phyloP scores from a whole-genome alignment of 2,888 invertebrate species.

The Cartodere bifasciata region DNA sequence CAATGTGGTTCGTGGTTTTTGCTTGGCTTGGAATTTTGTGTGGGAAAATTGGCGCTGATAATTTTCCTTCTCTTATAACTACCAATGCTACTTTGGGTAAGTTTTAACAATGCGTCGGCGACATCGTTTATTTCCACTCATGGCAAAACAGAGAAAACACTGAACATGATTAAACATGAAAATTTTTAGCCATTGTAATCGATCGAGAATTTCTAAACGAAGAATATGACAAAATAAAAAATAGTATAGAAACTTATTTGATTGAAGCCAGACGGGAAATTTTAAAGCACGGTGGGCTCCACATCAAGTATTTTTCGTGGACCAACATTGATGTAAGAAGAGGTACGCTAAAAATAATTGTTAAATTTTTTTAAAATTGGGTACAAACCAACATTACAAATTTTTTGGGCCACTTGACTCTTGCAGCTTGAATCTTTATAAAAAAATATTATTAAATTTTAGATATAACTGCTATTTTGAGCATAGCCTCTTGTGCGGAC shows the following conservation, averaged over 20 bases:
- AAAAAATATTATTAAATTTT: conserved; percentile 9
- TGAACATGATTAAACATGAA: conserved; percentile 9
- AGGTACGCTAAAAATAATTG: too few species aligned
- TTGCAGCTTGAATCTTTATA: too few species aligned
- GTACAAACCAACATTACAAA: too few species aligned
- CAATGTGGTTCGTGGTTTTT: too few species aligned
- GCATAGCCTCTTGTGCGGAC: conserved; percentile 58
- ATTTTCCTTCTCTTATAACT: conserved; percentile 58
- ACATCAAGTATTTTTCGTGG: conserved; percentile 56
- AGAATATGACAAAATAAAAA: conserved; percentile 47
- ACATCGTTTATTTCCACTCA: too few species aligned
- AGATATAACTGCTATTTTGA: conserved; percentile 64
- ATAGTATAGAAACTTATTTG: conserved; percentile 44
- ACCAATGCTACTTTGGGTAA: conserved; percentile 64
- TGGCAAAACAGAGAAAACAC: too few species aligned
- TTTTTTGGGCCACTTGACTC: too few species aligned
- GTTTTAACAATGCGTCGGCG: conserved; percentile 11
- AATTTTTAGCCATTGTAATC: conserved; percentile 54
- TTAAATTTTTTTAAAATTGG: too few species aligned
- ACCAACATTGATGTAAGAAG: conserved; percentile 53
- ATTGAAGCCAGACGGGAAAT: conserved; percentile 44
- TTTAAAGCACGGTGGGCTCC: conserved; percentile 54
- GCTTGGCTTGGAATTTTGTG: too few species aligned
- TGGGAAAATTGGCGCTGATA: too few species aligned
- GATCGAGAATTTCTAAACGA: conserved; percentile 54